Evolutionary conservation across 2,797 vertebrate species (phyloP), one percentile per base, ranked within the genome.

Genomic region (Phrynocephalus vlangalii): DNA sequence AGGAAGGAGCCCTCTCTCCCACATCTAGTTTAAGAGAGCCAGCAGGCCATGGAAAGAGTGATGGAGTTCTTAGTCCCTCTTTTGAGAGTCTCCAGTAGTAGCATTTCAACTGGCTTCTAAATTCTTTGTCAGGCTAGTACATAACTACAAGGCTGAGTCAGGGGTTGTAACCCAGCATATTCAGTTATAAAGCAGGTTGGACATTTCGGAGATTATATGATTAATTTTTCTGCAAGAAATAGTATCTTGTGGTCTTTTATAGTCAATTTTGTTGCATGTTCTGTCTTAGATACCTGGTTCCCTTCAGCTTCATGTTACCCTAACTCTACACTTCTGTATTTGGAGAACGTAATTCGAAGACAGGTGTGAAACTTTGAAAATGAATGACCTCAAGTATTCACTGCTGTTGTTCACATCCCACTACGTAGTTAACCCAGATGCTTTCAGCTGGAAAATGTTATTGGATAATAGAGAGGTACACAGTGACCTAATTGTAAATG

Each of bases 341-440:
- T 85, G 30, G 28, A 30, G 3, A 0, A 72, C 22, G 30, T 66
- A 83, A 38, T 73, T 73, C 63, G 83, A 72, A 7, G 82, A 56
- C 28, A 85, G 68, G 15, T 92, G 73, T 56, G 7, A 68, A 83
- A 26, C 60, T 91, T 92, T 89, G 70, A 88, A 91, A 93, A 72
- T 75, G 6, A 26, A 5, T 5, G 13, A 63, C 86, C 87, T 75
- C 3, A 28, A 87, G 24, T 81, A 83, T 48, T 89, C 81, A 18
- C 24, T 48, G 6, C 90, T 13, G 3, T 92, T 93, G 38, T 79
- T 44, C 90, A 66, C 30, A 9, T 10, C 0, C 52, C 86, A 0
- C 84, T 80, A 72, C 56, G 1, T 0, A 67, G 33, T 76, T 91
- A 63, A 86, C 90, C 68, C 90, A 87, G 44, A 81, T 92, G 91